These are phyloP conservation scores for Bucorvus abyssinicus DNA, from an alignment of 2,797 vertebrate genomes.

Conservation along the genomic window DNA sequence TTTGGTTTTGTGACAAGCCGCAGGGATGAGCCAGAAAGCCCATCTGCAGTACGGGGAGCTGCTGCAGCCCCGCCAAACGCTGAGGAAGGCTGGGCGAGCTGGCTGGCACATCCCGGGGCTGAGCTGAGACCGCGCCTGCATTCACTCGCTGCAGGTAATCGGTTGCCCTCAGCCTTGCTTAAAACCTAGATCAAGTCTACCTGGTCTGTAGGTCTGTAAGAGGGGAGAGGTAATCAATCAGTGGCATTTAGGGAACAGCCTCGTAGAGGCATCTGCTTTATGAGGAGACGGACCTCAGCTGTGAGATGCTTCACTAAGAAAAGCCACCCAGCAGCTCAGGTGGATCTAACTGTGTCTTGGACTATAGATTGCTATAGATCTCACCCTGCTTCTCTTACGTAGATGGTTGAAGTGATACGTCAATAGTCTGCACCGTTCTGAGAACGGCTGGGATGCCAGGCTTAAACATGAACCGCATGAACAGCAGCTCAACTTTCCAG, in stretches of 20 bases:
- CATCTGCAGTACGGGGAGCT: neutral
- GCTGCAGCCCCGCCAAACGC: neutral
- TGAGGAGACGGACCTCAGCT: neutral
- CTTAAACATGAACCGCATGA: neutral
- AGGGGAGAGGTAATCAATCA: rapidly evolving
- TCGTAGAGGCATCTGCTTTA: neutral
- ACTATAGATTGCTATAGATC: rapidly evolving
- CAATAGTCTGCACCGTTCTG: rapidly evolving
- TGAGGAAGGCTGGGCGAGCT: neutral
- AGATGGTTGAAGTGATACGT: neutral
- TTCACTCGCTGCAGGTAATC: rapidly evolving
- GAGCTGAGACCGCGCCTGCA: rapidly evolving
- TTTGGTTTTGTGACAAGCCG: neutral
- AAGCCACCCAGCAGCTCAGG: neutral
- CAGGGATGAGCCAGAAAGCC: neutral
- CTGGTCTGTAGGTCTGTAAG: rapidly evolving
- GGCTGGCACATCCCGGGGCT: neutral
- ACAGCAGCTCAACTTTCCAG: neutral
- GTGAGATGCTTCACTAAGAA: neutral
- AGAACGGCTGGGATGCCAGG: neutral
- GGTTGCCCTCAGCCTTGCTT: rapidly evolving
- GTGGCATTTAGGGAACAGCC: neutral
- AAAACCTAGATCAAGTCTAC: neutral
- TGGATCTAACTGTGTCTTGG: neutral
- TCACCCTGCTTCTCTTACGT: rapidly evolving